Conservation (phyloP, 2,113 vertebrate species). For the Otis tarda region DNA sequence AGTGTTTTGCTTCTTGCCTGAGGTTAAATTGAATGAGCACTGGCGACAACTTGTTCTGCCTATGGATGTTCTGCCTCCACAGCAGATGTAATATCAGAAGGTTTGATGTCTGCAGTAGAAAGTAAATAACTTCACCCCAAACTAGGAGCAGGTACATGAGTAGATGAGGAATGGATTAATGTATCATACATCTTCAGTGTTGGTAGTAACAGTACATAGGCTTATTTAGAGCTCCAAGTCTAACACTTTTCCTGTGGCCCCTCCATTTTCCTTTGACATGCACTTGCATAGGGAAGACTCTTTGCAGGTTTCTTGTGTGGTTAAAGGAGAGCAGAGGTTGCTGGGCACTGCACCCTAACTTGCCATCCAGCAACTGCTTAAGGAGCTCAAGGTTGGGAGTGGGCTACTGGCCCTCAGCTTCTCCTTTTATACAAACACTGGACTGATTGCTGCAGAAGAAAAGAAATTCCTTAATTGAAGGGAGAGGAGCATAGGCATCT, state of each 20-base stretch:
- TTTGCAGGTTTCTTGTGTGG: neutral
- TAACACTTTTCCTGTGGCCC: neutral
- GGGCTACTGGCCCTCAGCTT: fast-evolving
- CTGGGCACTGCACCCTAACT: neutral
- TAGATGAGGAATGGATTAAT: neutral
- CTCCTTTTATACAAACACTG: neutral
- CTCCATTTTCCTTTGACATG: neutral
- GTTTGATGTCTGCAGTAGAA: neutral
- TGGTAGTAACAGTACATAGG: neutral
- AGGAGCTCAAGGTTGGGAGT: neutral
- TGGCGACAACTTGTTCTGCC: neutral
- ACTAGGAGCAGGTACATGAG: neutral
- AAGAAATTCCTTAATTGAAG: neutral
- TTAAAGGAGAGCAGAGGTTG: neutral
- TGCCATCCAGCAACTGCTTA: fast-evolving
- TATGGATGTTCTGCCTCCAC: neutral
- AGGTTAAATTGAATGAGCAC: neutral
- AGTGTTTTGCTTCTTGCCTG: neutral
- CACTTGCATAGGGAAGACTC: neutral
- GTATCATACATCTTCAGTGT: neutral
- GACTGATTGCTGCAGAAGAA: neutral
- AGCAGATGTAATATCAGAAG: neutral
- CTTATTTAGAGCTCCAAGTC: neutral
- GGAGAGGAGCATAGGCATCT: neutral
- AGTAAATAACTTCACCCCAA: neutral